Percentiles rank a stretch among this genome's conserved stretches.
Conservation (phyloP, 2,113 vertebrate species). For the Electrona antarctica region DNA sequence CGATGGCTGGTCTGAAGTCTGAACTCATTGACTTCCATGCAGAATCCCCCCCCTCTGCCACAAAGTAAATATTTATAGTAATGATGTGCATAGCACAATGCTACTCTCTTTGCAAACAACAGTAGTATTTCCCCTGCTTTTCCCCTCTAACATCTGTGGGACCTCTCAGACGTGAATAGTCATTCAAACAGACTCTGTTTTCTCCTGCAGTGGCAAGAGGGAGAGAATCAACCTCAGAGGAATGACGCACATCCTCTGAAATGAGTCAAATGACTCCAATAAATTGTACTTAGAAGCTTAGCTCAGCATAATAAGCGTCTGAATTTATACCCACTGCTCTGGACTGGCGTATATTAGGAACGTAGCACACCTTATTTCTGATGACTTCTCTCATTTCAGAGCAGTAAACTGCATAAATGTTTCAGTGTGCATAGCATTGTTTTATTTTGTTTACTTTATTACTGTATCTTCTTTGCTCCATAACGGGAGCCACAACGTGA, state of each 20-base stretch:
- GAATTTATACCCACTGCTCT: slow-evolving; percentile 42
- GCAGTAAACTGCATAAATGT: slow-evolving; percentile 32
- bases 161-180: slow-evolving; percentile 28
- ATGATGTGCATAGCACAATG: slow-evolving; percentile 24
- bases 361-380: slow-evolving; percentile 29
- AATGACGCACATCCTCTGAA: slow-evolving; percentile 24
- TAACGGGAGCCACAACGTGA: background rate
- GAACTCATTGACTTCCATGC: slow-evolving; percentile 57
- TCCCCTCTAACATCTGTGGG: slow-evolving; percentile 12
- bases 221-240: slow-evolving; percentile 25
- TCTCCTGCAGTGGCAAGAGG: background rate
- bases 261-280: slow-evolving; percentile 38
- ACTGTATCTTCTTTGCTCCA: slow-evolving; percentile 6
- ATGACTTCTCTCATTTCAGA: slow-evolving; percentile 36
- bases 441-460: slow-evolving; percentile 19
- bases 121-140: slow-evolving; percentile 30
- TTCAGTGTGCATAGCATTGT: slow-evolving; percentile 8
- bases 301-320: slow-evolving; percentile 43
- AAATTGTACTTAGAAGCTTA: slow-evolving; percentile 44
- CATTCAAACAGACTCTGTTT: slow-evolving; percentile 31
- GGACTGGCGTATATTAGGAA: slow-evolving; percentile 32
- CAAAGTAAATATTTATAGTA: slow-evolving; percentile 62
- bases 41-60: slow-evolving; percentile 30
- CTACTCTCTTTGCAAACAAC: slow-evolving; percentile 28
- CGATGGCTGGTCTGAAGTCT: slow-evolving; percentile 29